Conservation (phyloP, 37 sponge, comb jelly and placozoan genomes). For the Halichondria panicea region DNA sequence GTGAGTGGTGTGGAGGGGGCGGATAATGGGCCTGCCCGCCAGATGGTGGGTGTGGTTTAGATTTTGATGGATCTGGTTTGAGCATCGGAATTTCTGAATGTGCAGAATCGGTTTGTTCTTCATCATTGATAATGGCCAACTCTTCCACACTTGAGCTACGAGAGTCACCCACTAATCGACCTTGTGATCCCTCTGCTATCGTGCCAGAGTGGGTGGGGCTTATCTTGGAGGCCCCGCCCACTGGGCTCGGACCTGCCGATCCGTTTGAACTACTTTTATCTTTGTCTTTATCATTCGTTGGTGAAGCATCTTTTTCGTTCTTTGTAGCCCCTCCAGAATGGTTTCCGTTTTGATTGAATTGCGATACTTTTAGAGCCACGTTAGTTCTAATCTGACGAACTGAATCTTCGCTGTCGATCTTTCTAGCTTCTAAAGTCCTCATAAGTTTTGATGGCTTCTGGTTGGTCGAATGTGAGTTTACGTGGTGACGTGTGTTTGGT, state of each 20-base stretch:
- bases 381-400: no score
- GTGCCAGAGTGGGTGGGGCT: neutral
- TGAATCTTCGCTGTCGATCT: no score
- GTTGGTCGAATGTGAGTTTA: no score
- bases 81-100: neutral
- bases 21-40: neutral
- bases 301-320: neutral
- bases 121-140: conserved; percentile 36
- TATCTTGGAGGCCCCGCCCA: no score
- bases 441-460: no score
- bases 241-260: no score
- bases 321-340: neutral
- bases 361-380: no score
- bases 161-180: conserved; percentile 1
- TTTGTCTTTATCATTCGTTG: neutral
- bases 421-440: no score
- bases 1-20: neutral
- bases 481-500: neutral
- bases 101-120: neutral
- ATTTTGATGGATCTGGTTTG: conserved; percentile 23
- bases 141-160: conserved; percentile 55
- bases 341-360: no score
- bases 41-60: conserved; percentile 12
- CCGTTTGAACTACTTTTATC: neutral
- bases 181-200: neutral